Conservation (phyloP, 2,113 vertebrate species). For the Onychostruthus taczanowskii region DNA sequence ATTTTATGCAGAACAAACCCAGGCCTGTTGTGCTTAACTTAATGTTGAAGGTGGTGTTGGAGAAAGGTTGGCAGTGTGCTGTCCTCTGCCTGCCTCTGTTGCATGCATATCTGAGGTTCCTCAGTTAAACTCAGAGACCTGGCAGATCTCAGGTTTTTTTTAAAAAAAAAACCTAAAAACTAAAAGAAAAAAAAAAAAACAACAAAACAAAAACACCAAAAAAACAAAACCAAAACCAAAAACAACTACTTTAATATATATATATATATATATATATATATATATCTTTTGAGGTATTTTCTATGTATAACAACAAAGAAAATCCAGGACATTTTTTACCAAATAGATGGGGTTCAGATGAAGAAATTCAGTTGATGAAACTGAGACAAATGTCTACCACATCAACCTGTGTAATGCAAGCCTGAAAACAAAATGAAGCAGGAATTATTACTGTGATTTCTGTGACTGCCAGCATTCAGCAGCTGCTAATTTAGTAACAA, state of each 20-base stretch:
- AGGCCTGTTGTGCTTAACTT: not conserved
- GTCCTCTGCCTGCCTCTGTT: not conserved
- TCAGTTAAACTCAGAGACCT: not conserved
- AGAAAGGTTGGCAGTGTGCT: not conserved
- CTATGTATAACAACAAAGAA: not conserved
- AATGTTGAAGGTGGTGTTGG: not conserved
- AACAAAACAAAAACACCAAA: too few relatives aligned
- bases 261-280: too few relatives aligned
- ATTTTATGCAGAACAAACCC: not conserved
- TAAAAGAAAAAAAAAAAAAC: not conserved
- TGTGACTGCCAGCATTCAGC: not conserved
- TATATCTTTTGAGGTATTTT: not conserved
- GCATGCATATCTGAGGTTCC: not conserved
- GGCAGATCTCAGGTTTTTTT: not conserved
- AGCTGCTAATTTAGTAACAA: not conserved
- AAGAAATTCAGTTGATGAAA: not conserved
- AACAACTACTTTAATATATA: too few relatives aligned
- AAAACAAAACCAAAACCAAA: not conserved
- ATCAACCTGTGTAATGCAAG: not conserved
- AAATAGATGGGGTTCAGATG: not conserved
- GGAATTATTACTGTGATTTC: not conserved
- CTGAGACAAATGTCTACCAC: not conserved
- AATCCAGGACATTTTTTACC: not conserved
- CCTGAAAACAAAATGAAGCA: not conserved
- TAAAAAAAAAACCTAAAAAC: too few relatives aligned